A percentile compares a stretch with the other conserved stretches of the same genome.
phyloP scores from a whole-genome alignment of 2,888 invertebrate species.

The Pelosia muscerda region DNA sequence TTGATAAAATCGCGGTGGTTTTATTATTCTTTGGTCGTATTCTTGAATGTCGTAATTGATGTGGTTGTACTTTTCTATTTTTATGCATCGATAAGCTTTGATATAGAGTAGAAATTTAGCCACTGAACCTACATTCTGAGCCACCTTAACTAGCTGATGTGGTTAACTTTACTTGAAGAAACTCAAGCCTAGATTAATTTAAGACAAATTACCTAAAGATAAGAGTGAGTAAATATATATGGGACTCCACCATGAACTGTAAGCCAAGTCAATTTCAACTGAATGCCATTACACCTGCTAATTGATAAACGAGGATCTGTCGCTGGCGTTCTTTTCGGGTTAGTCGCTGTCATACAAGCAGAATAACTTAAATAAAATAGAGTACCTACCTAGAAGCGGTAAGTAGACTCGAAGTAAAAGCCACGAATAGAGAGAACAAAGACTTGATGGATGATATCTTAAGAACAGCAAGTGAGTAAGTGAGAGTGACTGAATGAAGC shows the following conservation, averaged over 20 bases:
- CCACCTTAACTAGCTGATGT: too few species aligned
- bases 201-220: too few species aligned
- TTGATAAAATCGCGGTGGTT: slow-evolving; percentile 43
- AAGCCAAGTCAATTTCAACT: too few species aligned
- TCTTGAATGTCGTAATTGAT: slow-evolving; percentile 26
- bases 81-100: background rate
- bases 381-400: background rate
- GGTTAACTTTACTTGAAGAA: too few species aligned
- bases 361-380: background rate
- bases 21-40: slow-evolving; percentile 35
- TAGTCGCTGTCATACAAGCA: background rate
- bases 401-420: background rate
- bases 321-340: too few species aligned
- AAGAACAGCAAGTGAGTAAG: background rate
- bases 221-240: too few species aligned
- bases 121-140: too few species aligned
- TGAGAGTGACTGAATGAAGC: too few species aligned
- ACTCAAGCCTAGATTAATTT: background rate
- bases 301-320: too few species aligned
- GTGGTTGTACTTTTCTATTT: slow-evolving; percentile 18
- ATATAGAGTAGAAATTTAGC: background rate
- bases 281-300: too few species aligned
- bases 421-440: background rate
- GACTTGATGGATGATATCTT: background rate
- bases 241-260: too few species aligned